Base-by-base conservation (phyloP, 2,797 vertebrate species). In the Setipinna tenuifilis region DNA sequence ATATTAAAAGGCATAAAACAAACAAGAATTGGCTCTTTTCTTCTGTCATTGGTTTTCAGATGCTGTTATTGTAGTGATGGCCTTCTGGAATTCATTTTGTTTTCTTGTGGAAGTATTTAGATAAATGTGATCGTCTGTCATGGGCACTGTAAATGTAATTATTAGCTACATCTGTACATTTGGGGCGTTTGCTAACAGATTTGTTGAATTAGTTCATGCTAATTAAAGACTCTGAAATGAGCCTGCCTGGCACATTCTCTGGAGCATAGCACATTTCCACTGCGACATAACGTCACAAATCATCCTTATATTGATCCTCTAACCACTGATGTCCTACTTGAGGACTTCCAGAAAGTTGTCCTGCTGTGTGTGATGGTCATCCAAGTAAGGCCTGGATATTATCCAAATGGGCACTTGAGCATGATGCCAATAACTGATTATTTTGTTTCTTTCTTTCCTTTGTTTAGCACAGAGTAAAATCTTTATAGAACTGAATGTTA, bases 141-240 rank as follows among this genome's bases (percentile, higher is more conserved):
- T 44, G 31, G 68, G 31, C 35, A 75, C 68, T 21, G 71, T 41
- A 78, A 44, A 78, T 78, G 35, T 78, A 19, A 41, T 78, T 12
- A 25, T 78, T 78, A 78, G 35, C 71, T 6, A 44, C 31, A 44
- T 78, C 57, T 62, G 80, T 84, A 80, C 61, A 28, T 81, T 14
- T 62, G 62, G 41, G 54, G 16, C 82, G 50, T 48, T 25, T 41
- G 21, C 75, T 80, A 78, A 86, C 58, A 78, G 48, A 83, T 83
- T 62, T 80, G 82, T 83, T 17, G 23, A 54, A 83, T 83, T 80
- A 81, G 82, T 86, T 57, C 68, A 83, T 35, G 46, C 82, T 81
- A 80, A 61, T 61, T 78, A 44, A 78, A 86, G 82, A 61, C 10
- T 78, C 28, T 48, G 16, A 61, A 61, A 78, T n/a, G 78, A 62